Conservation (phyloP, 2,113 vertebrate genomes). For the Microtus montanus region DNA sequence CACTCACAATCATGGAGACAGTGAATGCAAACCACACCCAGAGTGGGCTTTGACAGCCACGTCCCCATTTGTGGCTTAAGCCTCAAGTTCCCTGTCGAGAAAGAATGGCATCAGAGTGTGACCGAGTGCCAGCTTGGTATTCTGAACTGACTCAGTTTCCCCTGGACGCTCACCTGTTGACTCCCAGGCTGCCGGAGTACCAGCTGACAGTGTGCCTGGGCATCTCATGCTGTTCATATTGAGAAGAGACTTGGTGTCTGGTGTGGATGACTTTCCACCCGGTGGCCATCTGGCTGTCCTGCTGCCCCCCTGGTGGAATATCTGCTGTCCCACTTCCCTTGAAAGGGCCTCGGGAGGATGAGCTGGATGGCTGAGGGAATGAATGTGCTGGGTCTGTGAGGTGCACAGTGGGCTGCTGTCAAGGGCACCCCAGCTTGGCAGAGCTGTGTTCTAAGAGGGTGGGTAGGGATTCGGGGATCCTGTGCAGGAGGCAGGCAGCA, state of each 20-base stretch:
- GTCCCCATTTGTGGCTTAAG: not conserved
- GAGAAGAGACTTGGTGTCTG: not conserved
- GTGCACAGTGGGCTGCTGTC: accelerated
- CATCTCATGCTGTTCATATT: accelerated
- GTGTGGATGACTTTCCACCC: too few relatives aligned
- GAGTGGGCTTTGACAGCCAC: accelerated
- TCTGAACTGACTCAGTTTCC: not conserved
- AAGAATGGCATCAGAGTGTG: not conserved
- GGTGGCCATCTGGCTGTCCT: accelerated
- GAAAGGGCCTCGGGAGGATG: not conserved
- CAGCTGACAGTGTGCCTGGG: accelerated
- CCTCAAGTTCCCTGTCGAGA: accelerated
- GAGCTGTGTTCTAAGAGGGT: not conserved
- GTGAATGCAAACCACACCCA: not conserved
- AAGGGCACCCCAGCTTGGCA: not conserved
- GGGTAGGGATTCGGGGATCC: not conserved
- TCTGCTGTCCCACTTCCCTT: not conserved
- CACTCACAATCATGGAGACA: not conserved
- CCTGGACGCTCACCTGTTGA: not conserved
- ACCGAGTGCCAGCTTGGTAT: too few relatives aligned
- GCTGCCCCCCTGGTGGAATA: not conserved
- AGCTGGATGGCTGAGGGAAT: accelerated
- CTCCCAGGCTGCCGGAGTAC: not conserved
- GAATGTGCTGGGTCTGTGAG: accelerated
- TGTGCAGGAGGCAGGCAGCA: not conserved